Evolutionary conservation across 2,797 vertebrate species (phyloP), one percentile per base, ranked within the genome.

Genomic region (Myotis vivesi): DNA sequence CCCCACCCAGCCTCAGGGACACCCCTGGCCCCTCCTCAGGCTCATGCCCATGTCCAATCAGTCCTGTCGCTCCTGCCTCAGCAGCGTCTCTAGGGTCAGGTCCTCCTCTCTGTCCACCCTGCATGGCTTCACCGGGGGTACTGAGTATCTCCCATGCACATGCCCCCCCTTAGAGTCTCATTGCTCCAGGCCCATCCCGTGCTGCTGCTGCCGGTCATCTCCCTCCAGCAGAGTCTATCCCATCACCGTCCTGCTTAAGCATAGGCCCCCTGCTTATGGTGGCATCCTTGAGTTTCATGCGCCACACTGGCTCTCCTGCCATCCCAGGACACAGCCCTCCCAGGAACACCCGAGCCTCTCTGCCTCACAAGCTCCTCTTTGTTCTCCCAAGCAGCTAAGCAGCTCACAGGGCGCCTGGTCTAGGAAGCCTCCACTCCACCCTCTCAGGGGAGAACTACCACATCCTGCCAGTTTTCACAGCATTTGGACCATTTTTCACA

Each of bases 121-220:
- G 16, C 6, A 1, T 0, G 11, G 62, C 41, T 49, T 76, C 9
- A 0, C 30, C n/a, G 5, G 28, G 51, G 38, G 30, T 16, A 8
- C 51, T 6, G 5, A 33, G 5, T 12, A 22, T 12, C 53, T n/a
- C 23, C 1, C 44, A 4, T 33, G 66, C 4, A 62, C 15, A 6
- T 38, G 38, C 28, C 19, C 62, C 44, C 6, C 44, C 57, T 13
- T 33, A 20, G 10, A 1, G 53, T 49, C 77, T n/a, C 17, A 55
- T 53, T 25, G n/a, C 36, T 22, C 55, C 11, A n/a, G 57, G 13
- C 20, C 76, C 4, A 0, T 4, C 16, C 66, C 2, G 0, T 6
- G 22, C 64, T 49, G 0, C 73, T 55, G 75, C 36, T 0, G 0
- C 41, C 0, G 0, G 16, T 8, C 36, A 10, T 33, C 76, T 33